Base-by-base conservation (phyloP, 2,113 vertebrate genomes). In the Paramormyrops kingsleyae region DNA sequence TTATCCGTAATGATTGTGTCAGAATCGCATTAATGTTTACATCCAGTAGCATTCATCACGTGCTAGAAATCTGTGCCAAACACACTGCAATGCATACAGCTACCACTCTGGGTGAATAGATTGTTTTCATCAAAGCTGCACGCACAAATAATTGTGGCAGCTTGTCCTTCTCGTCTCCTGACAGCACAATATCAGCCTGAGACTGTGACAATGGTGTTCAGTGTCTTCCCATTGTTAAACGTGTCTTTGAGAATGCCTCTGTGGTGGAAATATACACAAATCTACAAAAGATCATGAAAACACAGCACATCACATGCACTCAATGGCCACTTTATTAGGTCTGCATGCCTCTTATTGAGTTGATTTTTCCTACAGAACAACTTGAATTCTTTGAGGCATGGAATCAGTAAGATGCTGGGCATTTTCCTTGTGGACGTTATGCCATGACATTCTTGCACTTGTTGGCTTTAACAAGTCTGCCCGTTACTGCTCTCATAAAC, bases 171-270 rank as follows among this genome's bases (percentile, higher is more conserved):
- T 80, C 74, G 17, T 80, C 74, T 80, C 74, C 35, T 42, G 35
- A 80, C 74, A 80, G 15, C 74, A 80, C 31, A 80, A 80, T 80
- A 80, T 70, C 74, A 80, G 74, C 74, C 74, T 80, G 74, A 80
- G 35, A 80, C 74, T 42, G 35, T 80, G 35, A 80, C 74, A 80
- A 42, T 80, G 74, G 74, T 42, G 35, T 42, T 80, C 74, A 80
- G 74, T 80, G 35, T 80, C 15, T 80, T 42, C 74, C 74, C 74
- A 80, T 80, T 80, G 74, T 80, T 80, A 39, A 19, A 42, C 15
- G 5, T 42, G 31, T 80, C 74, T 80, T 42, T 80, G 74, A 39
- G 74, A 42, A 15, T 77, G 35, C 17, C 74, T 80, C 74, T 80
- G 10, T 80, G 74, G 35, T 80, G 35, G 31, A 35, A 80, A 42